Evolutionary conservation across 2,797 vertebrate species (phyloP).

Genomic region (Phataginus tricuspis): DNA sequence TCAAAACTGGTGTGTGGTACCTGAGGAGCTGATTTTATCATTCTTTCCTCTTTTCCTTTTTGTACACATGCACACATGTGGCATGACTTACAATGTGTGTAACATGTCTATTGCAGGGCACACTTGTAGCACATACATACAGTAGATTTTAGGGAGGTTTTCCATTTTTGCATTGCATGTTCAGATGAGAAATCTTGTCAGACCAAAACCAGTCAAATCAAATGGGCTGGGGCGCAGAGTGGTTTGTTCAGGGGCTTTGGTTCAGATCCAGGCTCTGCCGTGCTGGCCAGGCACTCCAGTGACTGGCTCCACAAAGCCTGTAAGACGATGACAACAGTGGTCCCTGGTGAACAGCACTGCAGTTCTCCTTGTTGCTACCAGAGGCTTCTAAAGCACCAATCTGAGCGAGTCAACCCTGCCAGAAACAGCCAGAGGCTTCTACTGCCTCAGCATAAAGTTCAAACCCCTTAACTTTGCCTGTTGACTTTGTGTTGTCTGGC

Average conservation of each 20-base stretch:
- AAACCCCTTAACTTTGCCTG: not conserved
- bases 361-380: fast-evolving
- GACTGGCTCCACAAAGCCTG: fast-evolving
- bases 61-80: fast-evolving
- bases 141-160: not conserved
- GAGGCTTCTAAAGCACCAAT: not conserved
- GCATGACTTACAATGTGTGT: not conserved
- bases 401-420: fast-evolving
- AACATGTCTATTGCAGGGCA: too few species aligned
- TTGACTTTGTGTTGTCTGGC: fast-evolving
- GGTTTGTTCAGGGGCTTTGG: not conserved
- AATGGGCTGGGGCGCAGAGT: fast-evolving
- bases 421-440: not conserved
- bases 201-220: not conserved
- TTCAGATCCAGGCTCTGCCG: not conserved
- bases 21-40: fast-evolving
- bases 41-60: not conserved
- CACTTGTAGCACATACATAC: fast-evolving
- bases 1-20: not conserved
- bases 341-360: fast-evolving
- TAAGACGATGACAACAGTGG: fast-evolving
- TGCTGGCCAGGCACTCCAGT: fast-evolving
- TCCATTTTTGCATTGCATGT: fast-evolving
- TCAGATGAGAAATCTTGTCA: not conserved
- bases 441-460: not conserved